Evolutionary conservation across 2,113 vertebrate species (phyloP).

Genomic region (Chaenogobius annularis): DNA sequence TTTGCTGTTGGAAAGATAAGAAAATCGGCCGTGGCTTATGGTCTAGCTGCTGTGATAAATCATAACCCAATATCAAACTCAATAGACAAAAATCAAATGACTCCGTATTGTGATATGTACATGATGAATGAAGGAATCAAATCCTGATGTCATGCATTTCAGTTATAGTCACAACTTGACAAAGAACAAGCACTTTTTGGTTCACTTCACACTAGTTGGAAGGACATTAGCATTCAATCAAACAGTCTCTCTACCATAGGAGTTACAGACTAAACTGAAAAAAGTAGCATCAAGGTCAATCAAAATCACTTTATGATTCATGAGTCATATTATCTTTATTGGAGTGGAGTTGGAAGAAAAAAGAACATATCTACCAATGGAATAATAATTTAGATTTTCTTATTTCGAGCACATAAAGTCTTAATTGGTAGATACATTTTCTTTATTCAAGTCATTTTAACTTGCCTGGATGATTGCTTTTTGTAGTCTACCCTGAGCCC

Average conservation of each 20-base stretch:
- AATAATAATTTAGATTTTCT: no score
- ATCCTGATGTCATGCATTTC: neutral
- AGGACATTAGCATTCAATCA: conserved; percentile 43
- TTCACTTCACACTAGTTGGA: conserved; percentile 28
- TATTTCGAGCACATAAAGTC: no score
- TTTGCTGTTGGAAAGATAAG: no score
- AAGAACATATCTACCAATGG: no score
- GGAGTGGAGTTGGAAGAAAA: no score
- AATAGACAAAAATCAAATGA: no score
- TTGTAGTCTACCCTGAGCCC: neutral
- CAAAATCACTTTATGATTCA: neutral
- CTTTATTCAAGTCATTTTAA: neutral
- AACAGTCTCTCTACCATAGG: conserved; percentile 42
- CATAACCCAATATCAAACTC: no score
- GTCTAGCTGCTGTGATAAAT: no score
- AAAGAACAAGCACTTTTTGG: conserved; percentile 33
- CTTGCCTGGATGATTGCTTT: neutral
- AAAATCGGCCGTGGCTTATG: no score
- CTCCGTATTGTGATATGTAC: no score
- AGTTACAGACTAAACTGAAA: conserved; percentile 19
- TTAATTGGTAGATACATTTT: neutral
- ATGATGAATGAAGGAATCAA: no score
- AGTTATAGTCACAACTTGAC: conserved; percentile 14
- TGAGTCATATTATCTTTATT: no score
- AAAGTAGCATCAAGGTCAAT: neutral